phyloP scores from a whole-genome alignment of 2,797 vertebrate species.

The Australoheros facetus region DNA sequence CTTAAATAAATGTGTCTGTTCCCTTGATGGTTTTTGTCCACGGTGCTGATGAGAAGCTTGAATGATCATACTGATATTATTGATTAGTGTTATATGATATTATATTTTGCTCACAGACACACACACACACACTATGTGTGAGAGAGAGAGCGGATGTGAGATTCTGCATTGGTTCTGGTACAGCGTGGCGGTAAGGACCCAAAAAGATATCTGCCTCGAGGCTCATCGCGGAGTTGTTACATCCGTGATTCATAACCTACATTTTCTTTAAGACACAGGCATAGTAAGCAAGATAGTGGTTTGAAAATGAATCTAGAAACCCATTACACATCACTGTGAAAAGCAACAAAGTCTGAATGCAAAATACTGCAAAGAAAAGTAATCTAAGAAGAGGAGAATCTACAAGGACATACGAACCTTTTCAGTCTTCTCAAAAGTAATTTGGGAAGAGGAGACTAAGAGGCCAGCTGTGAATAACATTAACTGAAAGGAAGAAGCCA shows the following conservation, averaged over 20 bases:
- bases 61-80: not conserved
- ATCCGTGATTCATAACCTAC: not conserved
- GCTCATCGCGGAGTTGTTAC: not conserved
- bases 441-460: conserved; percentile 25
- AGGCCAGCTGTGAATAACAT: conserved; percentile 48
- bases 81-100: too few relatives aligned
- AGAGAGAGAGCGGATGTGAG: not conserved
- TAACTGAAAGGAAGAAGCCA: conserved; percentile 43
- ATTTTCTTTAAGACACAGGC: not conserved
- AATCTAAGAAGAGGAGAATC: not conserved
- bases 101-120: too few relatives aligned
- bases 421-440: conserved; percentile 22
- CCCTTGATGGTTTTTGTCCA: not conserved
- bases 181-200: not conserved
- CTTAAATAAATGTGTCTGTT: not conserved
- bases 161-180: not conserved
- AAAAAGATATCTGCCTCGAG: not conserved
- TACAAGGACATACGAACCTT: conserved; percentile 1
- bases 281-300: not conserved
- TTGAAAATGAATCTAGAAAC: not conserved
- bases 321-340: not conserved
- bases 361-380: conserved; percentile 16
- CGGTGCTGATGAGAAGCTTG: not conserved
- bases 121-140: too few relatives aligned
- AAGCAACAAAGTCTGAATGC: not conserved